Evolutionary conservation across 1,140 invertebrate species (phyloP), one percentile per base, ranked within the genome.

Genomic region (Drosophila subpulchrella): DNA sequence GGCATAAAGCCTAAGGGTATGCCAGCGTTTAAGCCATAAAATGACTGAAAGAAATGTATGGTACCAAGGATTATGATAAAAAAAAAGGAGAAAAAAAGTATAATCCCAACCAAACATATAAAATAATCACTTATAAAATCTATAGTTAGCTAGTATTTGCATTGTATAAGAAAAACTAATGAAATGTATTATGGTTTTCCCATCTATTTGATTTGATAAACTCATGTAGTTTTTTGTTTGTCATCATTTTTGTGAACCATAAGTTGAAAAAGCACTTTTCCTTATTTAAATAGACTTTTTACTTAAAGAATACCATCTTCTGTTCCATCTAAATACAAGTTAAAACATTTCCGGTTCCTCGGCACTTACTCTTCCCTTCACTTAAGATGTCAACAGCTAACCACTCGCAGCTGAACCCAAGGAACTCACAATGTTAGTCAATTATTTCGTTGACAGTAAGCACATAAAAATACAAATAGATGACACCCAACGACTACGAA

Each of bases 391-490:
- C 80, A 75, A 56, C 51, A 62, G 30, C 42, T 34, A 59, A 34
- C 12, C 47, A 51, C 59, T 46, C 48, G 10, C 34, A 6, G 20
- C 39, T 39, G 8, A 38, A 34, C 15, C 39, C 47, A 38, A 2
- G 15, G 7, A 51, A 54, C 34, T 65, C 63, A 75, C 70, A 83
- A 75, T 80, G 75, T 70, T 66, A 83, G 71, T 88, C 75, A 83
- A 86, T 86, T 86, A 83, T 79, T 79, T 88, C 73, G 83, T 83
- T 86, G 79, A 80, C 79, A 77, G 67, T 74, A 63, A 65, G 78
- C 75, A 88, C 79, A 89, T 88, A 80, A 80, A 86, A 83, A 83
- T 80, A 88, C 67, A 88, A 89, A 74, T 82, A 83, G 79, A 79
- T 82, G 79, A 76, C 79, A 88, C 72, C 75, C 65, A 71, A 71